Base-by-base conservation (phyloP, 2,888 invertebrate genomes). In the Euzetes globulus region DNA sequence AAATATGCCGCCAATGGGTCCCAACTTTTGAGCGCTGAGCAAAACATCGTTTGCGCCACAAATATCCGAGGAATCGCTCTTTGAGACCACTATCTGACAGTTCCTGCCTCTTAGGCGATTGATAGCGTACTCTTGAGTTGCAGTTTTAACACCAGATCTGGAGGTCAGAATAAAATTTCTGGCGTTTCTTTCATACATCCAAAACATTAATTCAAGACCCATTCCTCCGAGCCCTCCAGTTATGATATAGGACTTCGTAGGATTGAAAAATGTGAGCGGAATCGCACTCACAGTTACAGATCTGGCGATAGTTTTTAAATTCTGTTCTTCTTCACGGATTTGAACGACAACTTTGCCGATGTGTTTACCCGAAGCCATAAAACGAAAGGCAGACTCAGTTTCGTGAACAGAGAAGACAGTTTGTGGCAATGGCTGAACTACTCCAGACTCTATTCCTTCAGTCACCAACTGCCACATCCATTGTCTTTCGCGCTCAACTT, bases 321-420 rank as follows among this genome's bases (percentile, higher is more conserved):
- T 65, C 83, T 81, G 79, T 81, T 91, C 90, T 83, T 98, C 94
- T 37, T 90, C 88, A 76, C 92, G 87, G 75, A 96, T 89, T 80
- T 94, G 91, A 78, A 98, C 84, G 71, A 97, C 83, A 72, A 97
- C 97, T 86, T 98, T 98, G 79, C 98, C 98, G 80, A 97, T 94
- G 84, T 98, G 98, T 83, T 92, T 94, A 77, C 98, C 98, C 11
- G 93, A 90, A n/a, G 96, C 96, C 94, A 98, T 97, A 84, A 87
- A 94, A 78, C 87, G 81, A 87, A 95, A 96, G 1, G 95, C 94
- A 81, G 91, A 90, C 83, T 98, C 97, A 29, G 94, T 88, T 85
- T 96, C 91, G 79, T 88, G 87, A 80, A 91, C 91, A 45, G 88
- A 86, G 83, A 91, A 98, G 4, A 94, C 89, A 9, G 93, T 92